Evolutionary conservation across 1,140 invertebrate genomes (phyloP).

Genomic region (Rhagoletis zephyria): DNA sequence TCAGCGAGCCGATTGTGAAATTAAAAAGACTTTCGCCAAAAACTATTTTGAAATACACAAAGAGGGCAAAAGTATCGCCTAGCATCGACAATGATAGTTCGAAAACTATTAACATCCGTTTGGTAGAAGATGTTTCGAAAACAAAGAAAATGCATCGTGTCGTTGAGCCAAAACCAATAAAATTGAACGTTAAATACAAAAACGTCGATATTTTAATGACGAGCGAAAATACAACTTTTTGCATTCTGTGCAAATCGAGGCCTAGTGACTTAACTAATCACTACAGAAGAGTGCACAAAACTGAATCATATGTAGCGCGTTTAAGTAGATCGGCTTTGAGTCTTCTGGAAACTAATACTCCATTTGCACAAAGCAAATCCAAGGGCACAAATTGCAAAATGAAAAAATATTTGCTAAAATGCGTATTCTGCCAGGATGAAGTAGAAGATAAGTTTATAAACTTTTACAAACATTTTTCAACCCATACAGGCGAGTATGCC

Average conservation of each 20-base stretch:
- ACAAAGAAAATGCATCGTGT: slow-evolving; percentile 19
- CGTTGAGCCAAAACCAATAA: neutral
- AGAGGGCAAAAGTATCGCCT: neutral
- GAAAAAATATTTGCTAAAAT: slow-evolving; percentile 18
- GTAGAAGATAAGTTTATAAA: slow-evolving; percentile 31
- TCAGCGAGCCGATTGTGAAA: neutral
- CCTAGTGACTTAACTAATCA: slow-evolving; percentile 51
- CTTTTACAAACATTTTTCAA: slow-evolving; percentile 47
- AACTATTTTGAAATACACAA: slow-evolving; percentile 1
- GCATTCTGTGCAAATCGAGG: slow-evolving; percentile 46
- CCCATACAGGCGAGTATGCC: slow-evolving; percentile 53
- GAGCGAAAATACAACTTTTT: slow-evolving; percentile 45
- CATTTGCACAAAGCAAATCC: slow-evolving; percentile 22
- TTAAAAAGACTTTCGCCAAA: neutral
- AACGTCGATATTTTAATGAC: slow-evolving; percentile 53
- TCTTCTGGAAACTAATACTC: slow-evolving; percentile 14
- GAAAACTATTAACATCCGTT: neutral
- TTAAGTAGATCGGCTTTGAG: neutral
- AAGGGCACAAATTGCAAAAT: neutral
- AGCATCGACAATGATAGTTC: neutral
- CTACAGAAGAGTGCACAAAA: slow-evolving; percentile 51
- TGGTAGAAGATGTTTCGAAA: neutral
- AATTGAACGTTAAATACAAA: slow-evolving; percentile 20
- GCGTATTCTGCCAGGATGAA: slow-evolving; percentile 38
- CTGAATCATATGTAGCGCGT: slow-evolving; percentile 54